Conservation (phyloP, 2,888 invertebrate genomes). For the Caenorhabditis sp. region DNA sequence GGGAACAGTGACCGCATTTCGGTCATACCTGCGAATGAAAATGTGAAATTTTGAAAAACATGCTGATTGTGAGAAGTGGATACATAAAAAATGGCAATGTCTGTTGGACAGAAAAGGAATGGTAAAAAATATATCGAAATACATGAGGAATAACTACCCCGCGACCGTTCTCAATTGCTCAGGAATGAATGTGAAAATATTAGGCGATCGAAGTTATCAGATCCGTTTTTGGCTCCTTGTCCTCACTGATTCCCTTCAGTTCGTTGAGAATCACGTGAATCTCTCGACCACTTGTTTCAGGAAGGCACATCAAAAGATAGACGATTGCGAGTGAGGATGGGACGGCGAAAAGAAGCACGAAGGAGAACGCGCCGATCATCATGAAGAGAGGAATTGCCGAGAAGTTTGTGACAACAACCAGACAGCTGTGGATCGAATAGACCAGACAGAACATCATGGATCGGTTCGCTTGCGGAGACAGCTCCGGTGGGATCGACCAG, state of each 20-base stretch:
- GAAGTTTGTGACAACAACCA: constrained; percentile 73
- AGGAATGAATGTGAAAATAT: constrained; percentile 16
- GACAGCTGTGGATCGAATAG: constrained; percentile 69
- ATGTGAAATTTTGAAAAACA: constrained; percentile 34
- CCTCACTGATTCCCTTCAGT: constrained; percentile 55
- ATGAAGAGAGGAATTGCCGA: constrained; percentile 68
- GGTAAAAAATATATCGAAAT: constrained; percentile 28
- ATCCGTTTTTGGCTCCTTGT: constrained; percentile 24
- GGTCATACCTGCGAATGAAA: constrained; percentile 26
- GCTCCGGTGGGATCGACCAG: constrained; percentile 74
- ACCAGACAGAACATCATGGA: constrained; percentile 73
- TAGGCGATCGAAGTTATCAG: constrained; percentile 26
- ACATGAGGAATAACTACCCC: constrained; percentile 50
- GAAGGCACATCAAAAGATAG: constrained; percentile 60
- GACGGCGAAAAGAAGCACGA: constrained; percentile 70
- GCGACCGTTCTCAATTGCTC: constrained; percentile 48
- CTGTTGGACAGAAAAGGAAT: constrained; percentile 12
- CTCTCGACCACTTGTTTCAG: constrained; percentile 70
- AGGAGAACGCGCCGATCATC: constrained; percentile 68
- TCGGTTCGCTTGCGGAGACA: constrained; percentile 67
- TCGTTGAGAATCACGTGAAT: constrained; percentile 67
- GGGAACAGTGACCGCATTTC: too few relatives aligned
- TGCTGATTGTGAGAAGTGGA: constrained; percentile 13
- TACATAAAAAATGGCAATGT: neutral
- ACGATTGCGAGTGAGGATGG: constrained; percentile 67